phyloP scores from a whole-genome alignment of 2,113 vertebrate genomes.

The Acinonyx jubatus region DNA sequence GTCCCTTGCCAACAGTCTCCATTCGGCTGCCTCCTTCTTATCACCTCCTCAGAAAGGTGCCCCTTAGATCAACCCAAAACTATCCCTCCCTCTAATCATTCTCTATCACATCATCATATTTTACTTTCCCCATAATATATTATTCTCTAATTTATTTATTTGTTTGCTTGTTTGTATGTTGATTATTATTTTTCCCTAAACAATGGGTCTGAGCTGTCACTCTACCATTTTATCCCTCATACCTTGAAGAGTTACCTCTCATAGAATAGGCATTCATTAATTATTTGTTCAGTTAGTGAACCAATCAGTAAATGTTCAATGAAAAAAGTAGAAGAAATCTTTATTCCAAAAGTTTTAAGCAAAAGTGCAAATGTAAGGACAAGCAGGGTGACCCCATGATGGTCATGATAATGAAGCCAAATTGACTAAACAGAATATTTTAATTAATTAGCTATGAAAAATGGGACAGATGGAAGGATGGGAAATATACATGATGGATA shows the following conservation, averaged over 20 bases:
- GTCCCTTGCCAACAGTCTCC: neutral
- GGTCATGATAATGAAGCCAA: neutral
- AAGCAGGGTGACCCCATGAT: neutral
- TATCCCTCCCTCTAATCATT: neutral
- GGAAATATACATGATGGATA: neutral
- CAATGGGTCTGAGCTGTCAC: neutral
- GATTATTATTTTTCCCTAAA: neutral
- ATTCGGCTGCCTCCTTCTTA: neutral
- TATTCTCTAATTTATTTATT: neutral
- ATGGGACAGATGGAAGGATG: neutral
- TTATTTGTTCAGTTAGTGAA: neutral
- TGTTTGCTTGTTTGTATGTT: neutral
- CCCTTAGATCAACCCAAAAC: neutral
- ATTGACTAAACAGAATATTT: neutral
- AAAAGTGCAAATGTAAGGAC: neutral
- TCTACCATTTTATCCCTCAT: neutral
- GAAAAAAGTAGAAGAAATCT: neutral
- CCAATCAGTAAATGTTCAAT: neutral
- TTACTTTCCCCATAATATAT: neutral
- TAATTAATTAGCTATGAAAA: neutral
- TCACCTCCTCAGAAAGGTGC: neutral
- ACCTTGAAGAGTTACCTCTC: neutral
- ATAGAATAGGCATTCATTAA: neutral
- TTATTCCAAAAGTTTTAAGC: neutral
- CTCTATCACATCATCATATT: neutral